Evolutionary conservation across 2,888 invertebrate species (phyloP).

Genomic region (Oligia strigilis): DNA sequence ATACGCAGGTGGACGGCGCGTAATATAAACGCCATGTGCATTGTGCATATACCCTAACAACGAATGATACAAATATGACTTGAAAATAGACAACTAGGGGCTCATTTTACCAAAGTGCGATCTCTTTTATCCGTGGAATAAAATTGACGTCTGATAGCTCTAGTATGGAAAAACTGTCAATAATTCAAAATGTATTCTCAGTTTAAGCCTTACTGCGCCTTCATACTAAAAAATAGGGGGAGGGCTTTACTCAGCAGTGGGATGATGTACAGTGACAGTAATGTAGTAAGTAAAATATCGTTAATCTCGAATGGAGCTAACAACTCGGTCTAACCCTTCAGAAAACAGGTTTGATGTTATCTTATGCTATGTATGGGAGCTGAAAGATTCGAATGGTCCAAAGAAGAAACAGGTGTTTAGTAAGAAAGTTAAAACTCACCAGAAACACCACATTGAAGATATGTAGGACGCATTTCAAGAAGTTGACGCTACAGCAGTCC

Average conservation of each 20-base stretch:
- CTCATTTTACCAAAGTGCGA: too few species aligned
- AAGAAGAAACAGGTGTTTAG: too few species aligned
- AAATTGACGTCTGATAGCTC: too few species aligned
- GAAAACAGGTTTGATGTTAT: background rate
- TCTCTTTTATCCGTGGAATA: too few species aligned
- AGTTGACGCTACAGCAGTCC: slow-evolving; percentile 95
- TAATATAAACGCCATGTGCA: background rate
- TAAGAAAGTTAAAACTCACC: slow-evolving; percentile 89
- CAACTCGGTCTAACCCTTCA: background rate
- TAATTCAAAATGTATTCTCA: too few species aligned
- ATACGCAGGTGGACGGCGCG: background rate
- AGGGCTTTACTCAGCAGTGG: background rate
- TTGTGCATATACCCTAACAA: background rate
- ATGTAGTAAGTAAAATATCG: background rate
- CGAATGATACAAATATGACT: background rate
- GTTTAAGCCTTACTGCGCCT: too few species aligned
- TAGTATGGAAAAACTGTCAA: too few species aligned
- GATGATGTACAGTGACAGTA: background rate
- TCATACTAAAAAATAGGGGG: background rate
- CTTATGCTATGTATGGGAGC: background rate
- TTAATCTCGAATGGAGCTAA: background rate
- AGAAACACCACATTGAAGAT: slow-evolving; percentile 95
- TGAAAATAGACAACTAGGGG: background rate
- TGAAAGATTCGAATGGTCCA: background rate
- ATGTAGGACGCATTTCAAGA: slow-evolving; percentile 95